Evolutionary conservation across 2,113 vertebrate genomes (phyloP), one percentile per base, ranked within the genome.

Genomic region (Gambusia affinis): DNA sequence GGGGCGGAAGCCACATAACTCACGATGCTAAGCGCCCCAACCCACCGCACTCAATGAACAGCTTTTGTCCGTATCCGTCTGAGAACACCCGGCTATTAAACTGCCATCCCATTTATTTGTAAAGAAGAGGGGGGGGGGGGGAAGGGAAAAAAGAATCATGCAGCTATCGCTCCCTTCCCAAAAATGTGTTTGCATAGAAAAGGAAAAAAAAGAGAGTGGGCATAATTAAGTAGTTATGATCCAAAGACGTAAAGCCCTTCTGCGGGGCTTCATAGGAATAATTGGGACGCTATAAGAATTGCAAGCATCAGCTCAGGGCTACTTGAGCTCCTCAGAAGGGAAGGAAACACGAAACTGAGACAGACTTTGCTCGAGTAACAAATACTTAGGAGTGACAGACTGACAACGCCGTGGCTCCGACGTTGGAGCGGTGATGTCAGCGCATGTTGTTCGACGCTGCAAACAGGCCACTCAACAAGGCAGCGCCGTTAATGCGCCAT

Each of bases 41-140:
- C 85, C 88, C 83, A 80, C 79, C 33, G 15, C 82, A 73, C 90
- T 87, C 85, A 90, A 90, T 87, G 88, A 91, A 85, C 78, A 57
- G 73, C 78, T 78, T 89, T 89, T 90, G 91, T 92, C 67, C 65
- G 62, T 63, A 80, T 70, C 14, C 72, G 89, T 80, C 85, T 81
- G 85, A 79, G 70, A 88, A 88, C 86, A 88, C 84, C 78, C 88
- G 80, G 88, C 87, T 88, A 93, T 92, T 90, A 92, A 92, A 93
- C 79, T 79, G 88, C 82, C 85, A 87, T 91, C 76, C 84, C 71
- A 89, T 84, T 90, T 79, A 92, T 92, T 91, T 91, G 69, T 82
- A 70, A 12, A 69, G 35, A 37, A 35, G n/a, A 72, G 69, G 29
- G 29, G 30, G 30, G 60, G 33, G 76, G n/a, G n/a, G n/a, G n/a